A percentile compares a stretch with the other conserved stretches of the same genome.
Conservation (phyloP, 2,888 invertebrate species). For the Neria commutata region DNA sequence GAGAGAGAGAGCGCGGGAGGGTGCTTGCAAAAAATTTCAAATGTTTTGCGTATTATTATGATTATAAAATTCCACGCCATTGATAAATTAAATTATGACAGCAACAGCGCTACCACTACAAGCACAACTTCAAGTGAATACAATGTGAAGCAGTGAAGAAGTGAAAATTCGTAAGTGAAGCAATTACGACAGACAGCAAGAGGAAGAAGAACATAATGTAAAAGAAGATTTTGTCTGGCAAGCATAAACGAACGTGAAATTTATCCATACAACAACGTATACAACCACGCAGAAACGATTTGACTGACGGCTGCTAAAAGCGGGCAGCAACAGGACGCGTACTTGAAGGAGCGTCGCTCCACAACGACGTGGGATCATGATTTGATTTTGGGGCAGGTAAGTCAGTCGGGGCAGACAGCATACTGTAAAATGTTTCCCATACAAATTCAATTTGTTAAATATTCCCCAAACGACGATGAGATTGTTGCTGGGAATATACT, state of each 20-base stretch:
- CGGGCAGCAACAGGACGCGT: too few species aligned
- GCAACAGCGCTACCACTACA: not conserved
- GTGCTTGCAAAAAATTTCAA: not conserved
- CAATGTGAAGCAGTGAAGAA: not conserved
- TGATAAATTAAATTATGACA: slow-evolving; percentile 2
- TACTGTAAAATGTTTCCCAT: too few species aligned
- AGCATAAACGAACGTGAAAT: not conserved
- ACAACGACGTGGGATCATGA: not conserved
- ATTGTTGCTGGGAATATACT: too few species aligned
- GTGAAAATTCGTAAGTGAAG: too few species aligned
- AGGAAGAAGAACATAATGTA: not conserved
- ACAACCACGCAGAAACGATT: not conserved
- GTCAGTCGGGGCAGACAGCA: too few species aligned
- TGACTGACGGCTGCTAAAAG: not conserved
- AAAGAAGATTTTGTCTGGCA: not conserved
- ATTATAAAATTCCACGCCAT: not conserved
- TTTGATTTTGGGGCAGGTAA: not conserved
- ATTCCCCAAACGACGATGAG: too few species aligned
- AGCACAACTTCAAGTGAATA: not conserved
- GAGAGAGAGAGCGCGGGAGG: too few species aligned
- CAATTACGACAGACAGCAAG: not conserved
- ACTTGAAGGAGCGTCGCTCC: not conserved
- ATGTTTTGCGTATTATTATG: not conserved
- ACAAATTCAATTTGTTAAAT: not conserved
- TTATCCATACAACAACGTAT: not conserved